Evolutionary conservation across 1,140 invertebrate species (phyloP).

Genomic region (Drosophila albomicans): DNA sequence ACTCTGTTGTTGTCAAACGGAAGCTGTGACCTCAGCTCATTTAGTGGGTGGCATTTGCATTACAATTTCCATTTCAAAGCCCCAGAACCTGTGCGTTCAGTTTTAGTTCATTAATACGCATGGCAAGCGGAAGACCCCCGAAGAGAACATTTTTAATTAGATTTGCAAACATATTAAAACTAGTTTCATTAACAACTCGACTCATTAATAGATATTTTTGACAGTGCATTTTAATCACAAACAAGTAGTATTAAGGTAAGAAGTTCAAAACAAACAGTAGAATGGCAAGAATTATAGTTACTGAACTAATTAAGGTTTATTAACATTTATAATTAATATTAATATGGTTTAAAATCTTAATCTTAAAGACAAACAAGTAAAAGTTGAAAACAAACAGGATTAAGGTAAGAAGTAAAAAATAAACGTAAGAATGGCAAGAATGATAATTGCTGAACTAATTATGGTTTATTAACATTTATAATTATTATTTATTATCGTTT

Average conservation of each 20-base stretch:
- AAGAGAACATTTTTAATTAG: not conserved
- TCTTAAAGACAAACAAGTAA: too few relatives aligned
- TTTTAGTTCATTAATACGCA: slow-evolving; percentile 15
- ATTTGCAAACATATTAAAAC: not conserved
- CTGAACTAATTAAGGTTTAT: too few relatives aligned
- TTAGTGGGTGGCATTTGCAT: slow-evolving; percentile 37
- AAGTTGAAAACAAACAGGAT: too few relatives aligned
- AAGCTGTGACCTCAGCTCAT: slow-evolving; percentile 36
- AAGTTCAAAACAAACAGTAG: not conserved
- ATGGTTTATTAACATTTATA: too few relatives aligned
- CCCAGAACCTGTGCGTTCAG: not conserved
- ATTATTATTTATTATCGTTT: too few relatives aligned
- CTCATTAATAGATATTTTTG: not conserved
- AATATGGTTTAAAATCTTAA: too few relatives aligned
- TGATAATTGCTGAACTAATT: too few relatives aligned
- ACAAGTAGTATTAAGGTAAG: not conserved
- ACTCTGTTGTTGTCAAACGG: slow-evolving; percentile 37
- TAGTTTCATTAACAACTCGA: not conserved
- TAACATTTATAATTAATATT: too few relatives aligned
- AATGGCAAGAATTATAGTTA: not conserved
- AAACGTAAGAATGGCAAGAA: too few relatives aligned
- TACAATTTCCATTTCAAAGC: slow-evolving; percentile 7
- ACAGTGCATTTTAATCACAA: not conserved
- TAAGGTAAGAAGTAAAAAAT: too few relatives aligned
- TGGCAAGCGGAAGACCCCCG: not conserved